Conservation (phyloP, 2,888 invertebrate species). For the Byasa hedistus region DNA sequence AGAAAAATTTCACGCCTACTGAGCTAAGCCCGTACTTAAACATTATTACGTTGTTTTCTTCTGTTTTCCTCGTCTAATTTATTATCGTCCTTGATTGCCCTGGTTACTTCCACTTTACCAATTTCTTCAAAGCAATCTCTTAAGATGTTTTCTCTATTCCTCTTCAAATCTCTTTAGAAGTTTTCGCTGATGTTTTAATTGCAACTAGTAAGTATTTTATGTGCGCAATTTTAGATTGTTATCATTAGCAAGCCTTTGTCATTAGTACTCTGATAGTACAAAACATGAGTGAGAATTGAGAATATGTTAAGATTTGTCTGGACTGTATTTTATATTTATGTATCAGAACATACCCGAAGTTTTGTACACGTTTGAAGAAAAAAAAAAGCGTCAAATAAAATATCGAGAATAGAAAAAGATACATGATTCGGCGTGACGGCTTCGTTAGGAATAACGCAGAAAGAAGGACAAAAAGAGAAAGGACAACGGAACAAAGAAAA, state of each 20-base stretch:
- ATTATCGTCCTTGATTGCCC: constrained; percentile 35
- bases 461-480: too few relatives aligned
- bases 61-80: constrained; percentile 37
- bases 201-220: not conserved
- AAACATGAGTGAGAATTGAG: too few relatives aligned
- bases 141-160: constrained; percentile 13
- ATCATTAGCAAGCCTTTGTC: not conserved
- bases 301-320: too few relatives aligned
- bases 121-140: constrained; percentile 30
- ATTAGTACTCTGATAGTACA: too few relatives aligned
- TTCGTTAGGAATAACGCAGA: too few relatives aligned
- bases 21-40: constrained; percentile 38
- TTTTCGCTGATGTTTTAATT: constrained; percentile 7
- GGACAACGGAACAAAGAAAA: too few relatives aligned
- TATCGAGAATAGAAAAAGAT: too few relatives aligned
- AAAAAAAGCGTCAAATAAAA: too few relatives aligned
- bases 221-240: not conserved
- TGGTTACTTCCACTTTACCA: constrained; percentile 27
- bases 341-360: too few relatives aligned
- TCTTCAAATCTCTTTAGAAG: not conserved
- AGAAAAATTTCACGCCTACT: not conserved
- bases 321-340: too few relatives aligned
- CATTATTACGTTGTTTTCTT: constrained; percentile 64
- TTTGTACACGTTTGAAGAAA: too few relatives aligned
- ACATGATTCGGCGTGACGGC: too few relatives aligned